A percentile compares a stretch with the other conserved stretches of the same genome.
Evolutionary conservation across 30 jellyfish, hydroid and myxozoan species (phyloP).

Genomic region (Chrysaora quinquecirrha): DNA sequence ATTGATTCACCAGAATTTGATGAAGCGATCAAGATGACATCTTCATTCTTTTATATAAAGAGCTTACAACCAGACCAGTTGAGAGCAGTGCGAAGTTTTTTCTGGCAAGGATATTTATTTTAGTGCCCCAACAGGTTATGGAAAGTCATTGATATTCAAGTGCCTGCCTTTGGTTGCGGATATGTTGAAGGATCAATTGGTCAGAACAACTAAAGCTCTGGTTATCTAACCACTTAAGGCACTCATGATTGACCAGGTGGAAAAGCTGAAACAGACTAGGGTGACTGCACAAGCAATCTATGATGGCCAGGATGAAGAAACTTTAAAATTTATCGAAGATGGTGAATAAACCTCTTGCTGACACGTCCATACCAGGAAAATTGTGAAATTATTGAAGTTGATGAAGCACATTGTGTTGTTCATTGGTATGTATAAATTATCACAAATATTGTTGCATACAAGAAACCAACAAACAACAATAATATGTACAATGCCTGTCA

Average conservation of each 20-base stretch:
- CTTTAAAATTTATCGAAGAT: not conserved
- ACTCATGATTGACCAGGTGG: conserved; percentile 24
- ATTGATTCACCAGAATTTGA: conserved; percentile 10
- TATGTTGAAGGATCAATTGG: not conserved
- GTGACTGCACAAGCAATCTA: conserved; percentile 20
- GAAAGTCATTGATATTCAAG: conserved; percentile 38
- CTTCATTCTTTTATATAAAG: not conserved
- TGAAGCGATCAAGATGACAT: conserved; percentile 10
- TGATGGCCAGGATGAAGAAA: conserved; percentile 16
- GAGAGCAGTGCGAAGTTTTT: conserved; percentile 3
- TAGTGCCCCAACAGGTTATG: conserved; percentile 35
- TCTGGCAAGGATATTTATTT: conserved; percentile 17
- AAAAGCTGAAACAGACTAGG: not conserved
- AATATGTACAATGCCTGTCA: conserved; percentile 4
- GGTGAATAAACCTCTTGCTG: conserved; percentile 9
- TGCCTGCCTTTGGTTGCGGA: conserved; percentile 31
- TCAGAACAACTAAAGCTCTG: conserved; percentile 10
- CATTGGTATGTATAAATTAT: conserved; percentile 13
- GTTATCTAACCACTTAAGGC: conserved; percentile 39
- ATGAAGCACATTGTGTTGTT: conserved; percentile 34
- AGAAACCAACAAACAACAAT: not conserved
- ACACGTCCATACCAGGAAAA: conserved; percentile 6
- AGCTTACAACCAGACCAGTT: conserved; percentile 6
- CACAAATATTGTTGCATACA: not conserved
- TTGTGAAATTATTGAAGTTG: conserved; percentile 30